Percentiles rank a stretch among this genome's conserved stretches.
These are phyloP conservation scores for Cerastis leucographa DNA, from an alignment of 2,888 invertebrate genomes.

Conservation along the genomic window DNA sequence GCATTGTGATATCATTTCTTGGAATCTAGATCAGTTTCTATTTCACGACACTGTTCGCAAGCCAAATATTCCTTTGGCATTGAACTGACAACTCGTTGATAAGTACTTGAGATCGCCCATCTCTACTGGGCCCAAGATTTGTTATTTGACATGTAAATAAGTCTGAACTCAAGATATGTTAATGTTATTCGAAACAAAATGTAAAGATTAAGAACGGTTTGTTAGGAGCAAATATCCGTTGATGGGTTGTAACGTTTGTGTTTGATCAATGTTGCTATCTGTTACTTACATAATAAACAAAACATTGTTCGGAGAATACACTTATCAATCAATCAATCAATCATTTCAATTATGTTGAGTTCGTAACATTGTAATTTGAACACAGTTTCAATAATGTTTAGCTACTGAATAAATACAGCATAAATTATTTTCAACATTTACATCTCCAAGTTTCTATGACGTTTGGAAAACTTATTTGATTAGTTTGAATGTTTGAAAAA, in stretches of 20 bases:
- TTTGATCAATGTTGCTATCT: conserved; percentile 63
- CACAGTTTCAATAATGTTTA: conserved; percentile 15
- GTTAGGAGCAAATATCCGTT: conserved; percentile 30
- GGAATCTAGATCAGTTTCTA: conserved; percentile 35
- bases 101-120: conserved; percentile 22
- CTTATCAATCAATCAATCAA: conserved; percentile 26
- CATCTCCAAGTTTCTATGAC: conserved; percentile 10
- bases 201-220: conserved; percentile 38
- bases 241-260: conserved; percentile 31
- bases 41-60: conserved; percentile 28
- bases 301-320: conserved; percentile 28
- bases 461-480: conserved; percentile 29
- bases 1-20: conserved; percentile 16
- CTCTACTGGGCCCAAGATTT: conserved; percentile 8
- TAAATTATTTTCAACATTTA: conserved; percentile 10
- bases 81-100: conserved; percentile 45
- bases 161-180: conserved; percentile 46
- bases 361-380: conserved; percentile 14
- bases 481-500: neutral
- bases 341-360: conserved; percentile 14
- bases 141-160: conserved; percentile 54
- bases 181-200: conserved; percentile 42
- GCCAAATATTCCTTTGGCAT: conserved; percentile 45
- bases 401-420: neutral
- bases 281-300: conserved; percentile 48